Percentiles rank a stretch among this genome's conserved stretches.
These are phyloP conservation scores for Peromyscus attwateri DNA, from an alignment of 2,797 vertebrate species.

Conservation along the genomic window DNA sequence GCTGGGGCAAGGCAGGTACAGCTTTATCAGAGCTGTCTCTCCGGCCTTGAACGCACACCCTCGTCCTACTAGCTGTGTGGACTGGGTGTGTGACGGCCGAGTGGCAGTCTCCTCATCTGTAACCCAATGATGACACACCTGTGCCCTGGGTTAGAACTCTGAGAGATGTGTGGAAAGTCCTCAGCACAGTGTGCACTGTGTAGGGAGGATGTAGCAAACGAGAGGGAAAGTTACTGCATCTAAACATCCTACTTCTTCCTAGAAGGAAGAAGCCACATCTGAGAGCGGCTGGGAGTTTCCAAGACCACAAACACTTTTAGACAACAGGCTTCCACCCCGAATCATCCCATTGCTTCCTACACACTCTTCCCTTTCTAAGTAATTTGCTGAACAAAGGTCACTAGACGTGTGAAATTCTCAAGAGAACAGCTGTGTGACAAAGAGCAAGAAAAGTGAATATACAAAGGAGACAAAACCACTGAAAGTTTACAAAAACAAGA, in stretches of 20 bases:
- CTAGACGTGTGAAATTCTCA: background rate
- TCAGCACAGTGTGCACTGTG: background rate
- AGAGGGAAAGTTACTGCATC: background rate
- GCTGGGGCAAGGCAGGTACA: background rate
- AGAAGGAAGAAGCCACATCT: slow-evolving; percentile 2
- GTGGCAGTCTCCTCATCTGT: background rate
- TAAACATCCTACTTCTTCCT: background rate
- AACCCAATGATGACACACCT: background rate
- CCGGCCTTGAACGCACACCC: background rate
- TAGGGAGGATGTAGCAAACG: background rate
- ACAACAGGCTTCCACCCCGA: background rate
- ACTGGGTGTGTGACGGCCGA: background rate
- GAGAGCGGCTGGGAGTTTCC: background rate
- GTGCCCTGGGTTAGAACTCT: background rate
- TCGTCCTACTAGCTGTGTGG: background rate
- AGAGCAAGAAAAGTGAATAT: slow-evolving; percentile 7
- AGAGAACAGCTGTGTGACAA: background rate
- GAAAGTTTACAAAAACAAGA: slow-evolving; percentile 2
- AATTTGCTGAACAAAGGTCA: background rate
- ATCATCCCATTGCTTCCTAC: background rate
- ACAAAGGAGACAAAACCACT: slow-evolving; percentile 42
- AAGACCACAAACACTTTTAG: background rate
- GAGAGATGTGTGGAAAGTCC: background rate
- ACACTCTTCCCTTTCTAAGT: background rate
- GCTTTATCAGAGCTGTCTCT: background rate